Base-by-base conservation (phyloP, 1,140 invertebrate species). In the Pomacea maculata region DNA sequence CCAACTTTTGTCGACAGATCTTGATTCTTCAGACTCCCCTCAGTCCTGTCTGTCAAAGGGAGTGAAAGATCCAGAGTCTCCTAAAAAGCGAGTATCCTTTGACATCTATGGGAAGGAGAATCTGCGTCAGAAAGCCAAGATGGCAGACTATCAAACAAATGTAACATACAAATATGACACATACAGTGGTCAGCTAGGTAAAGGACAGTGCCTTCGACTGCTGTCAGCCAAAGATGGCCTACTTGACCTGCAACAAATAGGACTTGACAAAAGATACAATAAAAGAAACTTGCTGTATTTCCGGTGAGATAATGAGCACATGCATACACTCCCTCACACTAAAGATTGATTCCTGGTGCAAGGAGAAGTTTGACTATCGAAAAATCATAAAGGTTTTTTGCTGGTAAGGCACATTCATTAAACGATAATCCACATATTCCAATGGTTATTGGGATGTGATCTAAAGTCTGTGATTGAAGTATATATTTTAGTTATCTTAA, bases 101-200 rank as follows among this genome's bases (percentile, higher is more conserved):
- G 86, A 89, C 68, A 85, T 87, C 83, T 87, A 86, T 65, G 86
- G 86, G 17, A 89, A 89, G 72, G 88, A 89, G 79, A 89, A 89
- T 80, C 80, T 87, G 17, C 81, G 86, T 45, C 78, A 86, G 45
- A 85, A 84, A 67, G 70, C 84, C 64, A 84, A 79, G 55, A 80
- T 82, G 57, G 65, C 74, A 4, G 83, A 87, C 63, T 83, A 83
- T 55, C 17, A 21, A 34, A 55, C 74, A 19, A 74, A 79, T 34
- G 57, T 75, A 45, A 80, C 72, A 7, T 75, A 79, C 15, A 83
- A 82, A 29, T 83, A 83, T n/a, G 80, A 86, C 65, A 75, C 84
- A 12, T 81, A 83, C 52, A 85, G 80, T 52, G 80, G 82, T 64
- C 86, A 89, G 70, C 67, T 86, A 52, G 82, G 83, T 15, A 88